Percentiles rank a stretch among this genome's conserved stretches.
phyloP scores from a whole-genome alignment of 2,797 vertebrate genomes.

The Pantherophis alleghaniensis region DNA sequence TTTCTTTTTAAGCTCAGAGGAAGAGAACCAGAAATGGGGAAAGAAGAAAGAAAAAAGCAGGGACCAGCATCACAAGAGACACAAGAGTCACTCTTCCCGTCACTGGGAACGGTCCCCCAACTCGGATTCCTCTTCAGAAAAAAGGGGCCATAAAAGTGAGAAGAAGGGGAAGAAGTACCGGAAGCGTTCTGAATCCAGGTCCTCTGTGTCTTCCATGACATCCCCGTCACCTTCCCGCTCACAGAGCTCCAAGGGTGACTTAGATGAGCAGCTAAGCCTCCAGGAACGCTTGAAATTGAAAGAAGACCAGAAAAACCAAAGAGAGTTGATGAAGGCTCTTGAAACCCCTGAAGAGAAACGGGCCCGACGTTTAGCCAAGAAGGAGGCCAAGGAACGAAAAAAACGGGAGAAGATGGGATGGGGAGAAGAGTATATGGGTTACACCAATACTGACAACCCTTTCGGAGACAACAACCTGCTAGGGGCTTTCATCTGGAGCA shows the following conservation, averaged over 20 bases:
- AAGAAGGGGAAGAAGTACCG: not conserved
- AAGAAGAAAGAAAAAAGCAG: conserved; percentile 45
- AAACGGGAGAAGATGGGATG: conserved; percentile 98
- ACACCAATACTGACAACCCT: conserved; percentile 97
- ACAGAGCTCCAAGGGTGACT: conserved; percentile 47
- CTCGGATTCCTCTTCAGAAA: conserved; percentile 40
- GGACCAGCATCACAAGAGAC: conserved; percentile 40
- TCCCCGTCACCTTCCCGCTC: conserved; percentile 57
- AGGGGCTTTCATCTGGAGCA: conserved; percentile 97
- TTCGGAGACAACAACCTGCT: conserved; percentile 97
- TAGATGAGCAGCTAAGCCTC: conserved; percentile 55
- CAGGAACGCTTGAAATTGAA: conserved; percentile 67
- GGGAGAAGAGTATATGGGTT: conserved; percentile 99
- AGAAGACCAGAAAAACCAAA: conserved; percentile 84
- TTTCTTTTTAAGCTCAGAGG: conserved; percentile 46
- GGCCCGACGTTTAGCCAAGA: conserved; percentile 91
- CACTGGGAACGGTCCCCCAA: conserved; percentile 35
- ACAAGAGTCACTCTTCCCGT: not conserved
- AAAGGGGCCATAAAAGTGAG: conserved; percentile 23
- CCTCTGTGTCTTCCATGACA: conserved; percentile 76
- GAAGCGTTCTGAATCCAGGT: conserved; percentile 66
- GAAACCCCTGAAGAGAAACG: conserved; percentile 96
- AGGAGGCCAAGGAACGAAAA: conserved; percentile 95
- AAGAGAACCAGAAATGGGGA: conserved; percentile 52
- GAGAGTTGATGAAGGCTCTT: conserved; percentile 90